phyloP scores from a whole-genome alignment of 2,888 invertebrate species.

The Xestia xanthographa region DNA sequence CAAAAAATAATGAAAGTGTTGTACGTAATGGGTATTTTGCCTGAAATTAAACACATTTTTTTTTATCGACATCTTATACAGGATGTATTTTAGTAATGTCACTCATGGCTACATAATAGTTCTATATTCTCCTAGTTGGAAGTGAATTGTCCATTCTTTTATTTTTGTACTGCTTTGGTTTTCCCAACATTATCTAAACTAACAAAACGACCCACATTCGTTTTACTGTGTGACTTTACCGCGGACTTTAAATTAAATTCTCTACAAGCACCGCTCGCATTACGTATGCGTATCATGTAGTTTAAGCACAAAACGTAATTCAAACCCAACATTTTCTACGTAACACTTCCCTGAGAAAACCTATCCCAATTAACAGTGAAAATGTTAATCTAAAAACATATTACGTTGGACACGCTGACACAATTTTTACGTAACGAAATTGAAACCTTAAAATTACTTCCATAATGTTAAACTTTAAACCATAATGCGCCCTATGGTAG shows the following conservation, averaged over 20 bases:
- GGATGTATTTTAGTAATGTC: background rate
- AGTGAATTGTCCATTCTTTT: background rate
- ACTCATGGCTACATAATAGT: background rate
- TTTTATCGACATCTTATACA: background rate
- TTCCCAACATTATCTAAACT: slow-evolving; percentile 17
- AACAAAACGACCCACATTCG: slow-evolving; percentile 19
- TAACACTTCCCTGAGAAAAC: slow-evolving; percentile 60
- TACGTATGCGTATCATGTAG: slow-evolving; percentile 38
- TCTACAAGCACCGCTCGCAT: slow-evolving; percentile 2
- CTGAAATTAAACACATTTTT: too few relatives aligned
- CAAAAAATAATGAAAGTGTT: too few relatives aligned
- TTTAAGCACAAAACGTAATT: slow-evolving; percentile 27
- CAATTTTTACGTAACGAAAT: slow-evolving; percentile 67
- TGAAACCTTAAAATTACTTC: slow-evolving; percentile 61
- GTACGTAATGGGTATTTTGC: too few relatives aligned
- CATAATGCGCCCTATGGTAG: slow-evolving; percentile 62
- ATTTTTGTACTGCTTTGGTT: background rate
- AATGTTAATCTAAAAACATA: slow-evolving; percentile 54
- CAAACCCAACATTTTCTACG: slow-evolving; percentile 39
- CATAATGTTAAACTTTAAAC: slow-evolving; percentile 57
- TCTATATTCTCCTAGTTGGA: background rate
- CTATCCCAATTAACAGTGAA: slow-evolving; percentile 51
- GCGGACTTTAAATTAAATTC: slow-evolving; percentile 22
- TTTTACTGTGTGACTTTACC: slow-evolving; percentile 26
- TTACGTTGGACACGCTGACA: slow-evolving; percentile 58